A percentile compares a stretch with the other conserved stretches of the same genome.
phyloP scores from a whole-genome alignment of 2,888 invertebrate genomes.

The Cerastis rubricosa region DNA sequence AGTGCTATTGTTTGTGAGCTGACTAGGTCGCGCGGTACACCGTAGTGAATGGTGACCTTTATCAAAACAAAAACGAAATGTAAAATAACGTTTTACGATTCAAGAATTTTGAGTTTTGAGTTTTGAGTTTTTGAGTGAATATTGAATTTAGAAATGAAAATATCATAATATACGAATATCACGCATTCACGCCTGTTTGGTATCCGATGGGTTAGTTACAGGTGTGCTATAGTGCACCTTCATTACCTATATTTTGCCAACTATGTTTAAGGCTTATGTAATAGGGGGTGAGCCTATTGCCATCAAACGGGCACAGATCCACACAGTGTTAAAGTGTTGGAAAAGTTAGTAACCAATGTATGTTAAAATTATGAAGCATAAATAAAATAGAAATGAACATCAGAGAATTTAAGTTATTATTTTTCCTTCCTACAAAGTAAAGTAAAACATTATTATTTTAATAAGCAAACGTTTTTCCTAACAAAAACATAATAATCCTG shows the following conservation, averaged over 20 bases:
- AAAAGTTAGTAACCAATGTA: not conserved
- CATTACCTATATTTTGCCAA: not conserved
- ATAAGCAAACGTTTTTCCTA: not conserved
- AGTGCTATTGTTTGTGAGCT: slow-evolving; percentile 72
- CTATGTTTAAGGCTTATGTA: not conserved
- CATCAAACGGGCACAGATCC: not conserved
- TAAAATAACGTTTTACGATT: not conserved
- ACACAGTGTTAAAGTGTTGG: fast-evolving
- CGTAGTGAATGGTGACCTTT: slow-evolving; percentile 38
- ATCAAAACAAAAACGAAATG: slow-evolving; percentile 16
- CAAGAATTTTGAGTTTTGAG: not conserved
- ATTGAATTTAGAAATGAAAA: not conserved
- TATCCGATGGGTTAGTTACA: not conserved
- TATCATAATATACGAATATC: not conserved
- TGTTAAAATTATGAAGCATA: not conserved
- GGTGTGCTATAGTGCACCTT: not conserved
- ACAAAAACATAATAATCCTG: not conserved
- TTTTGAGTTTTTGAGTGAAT: not conserved
- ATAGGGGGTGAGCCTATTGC: not conserved
- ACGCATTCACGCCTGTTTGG: not conserved
- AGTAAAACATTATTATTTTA: not conserved
- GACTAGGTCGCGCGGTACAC: slow-evolving; percentile 53
- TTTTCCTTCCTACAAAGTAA: not conserved
- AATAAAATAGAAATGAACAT: not conserved
- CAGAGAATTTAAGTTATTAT: too few relatives aligned